Conservation (phyloP, 2,888 invertebrate species). For the Spialia ferax region DNA sequence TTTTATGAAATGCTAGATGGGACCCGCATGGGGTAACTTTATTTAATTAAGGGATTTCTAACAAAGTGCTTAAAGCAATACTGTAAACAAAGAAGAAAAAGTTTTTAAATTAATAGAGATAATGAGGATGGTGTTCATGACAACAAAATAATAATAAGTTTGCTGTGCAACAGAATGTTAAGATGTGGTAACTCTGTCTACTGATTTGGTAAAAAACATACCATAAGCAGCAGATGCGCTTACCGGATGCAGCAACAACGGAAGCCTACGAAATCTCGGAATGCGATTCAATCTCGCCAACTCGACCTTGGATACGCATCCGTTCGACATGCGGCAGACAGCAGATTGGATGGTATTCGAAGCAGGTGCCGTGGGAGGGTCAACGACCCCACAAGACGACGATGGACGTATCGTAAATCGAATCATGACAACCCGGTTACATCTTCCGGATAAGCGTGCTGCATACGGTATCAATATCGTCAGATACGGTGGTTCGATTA, state of each 20-base stretch:
- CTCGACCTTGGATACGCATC: constrained; percentile 46
- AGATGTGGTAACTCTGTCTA: not conserved
- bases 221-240: constrained; percentile 5
- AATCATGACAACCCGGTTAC: constrained; percentile 38
- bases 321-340: constrained; percentile 42
- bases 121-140: too few relatives aligned
- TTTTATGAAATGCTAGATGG: not conserved
- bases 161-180: not conserved
- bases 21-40: constrained; percentile 1
- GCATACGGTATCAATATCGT: constrained; percentile 32
- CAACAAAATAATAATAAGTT: not conserved
- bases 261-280: constrained; percentile 24
- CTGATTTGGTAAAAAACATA: not conserved
- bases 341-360: constrained; percentile 57
- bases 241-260: constrained; percentile 28
- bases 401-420: constrained; percentile 45
- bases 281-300: constrained; percentile 39
- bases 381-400: constrained; percentile 57
- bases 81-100: too few relatives aligned
- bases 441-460: constrained; percentile 35
- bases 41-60: not conserved
- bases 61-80: not conserved
- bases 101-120: too few relatives aligned
- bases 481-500: constrained; percentile 18
- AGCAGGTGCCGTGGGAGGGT: constrained; percentile 70